Evolutionary conservation across 2,888 invertebrate genomes (phyloP).

Genomic region (Drosophila maculinotata): DNA sequence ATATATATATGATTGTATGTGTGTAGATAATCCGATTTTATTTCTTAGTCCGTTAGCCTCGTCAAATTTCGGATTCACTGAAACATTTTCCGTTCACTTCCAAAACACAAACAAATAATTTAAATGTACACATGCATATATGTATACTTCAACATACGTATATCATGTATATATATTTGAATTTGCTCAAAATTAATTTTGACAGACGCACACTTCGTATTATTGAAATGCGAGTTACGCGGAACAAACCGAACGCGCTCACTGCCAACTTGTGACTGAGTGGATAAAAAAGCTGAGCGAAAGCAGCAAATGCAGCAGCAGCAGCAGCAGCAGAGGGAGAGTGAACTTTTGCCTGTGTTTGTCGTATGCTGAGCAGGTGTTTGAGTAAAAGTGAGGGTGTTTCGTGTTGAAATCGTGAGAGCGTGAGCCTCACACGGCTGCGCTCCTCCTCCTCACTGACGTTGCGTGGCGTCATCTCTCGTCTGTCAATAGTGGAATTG

Average conservation of each 20-base stretch:
- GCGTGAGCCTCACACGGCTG: constrained; percentile 39
- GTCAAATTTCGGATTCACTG: constrained; percentile 6
- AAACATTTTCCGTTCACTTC: constrained; percentile 1
- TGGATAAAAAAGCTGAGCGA: constrained; percentile 39
- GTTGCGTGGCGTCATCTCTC: constrained; percentile 20
- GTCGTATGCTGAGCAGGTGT: constrained; percentile 34
- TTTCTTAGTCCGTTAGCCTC: not conserved
- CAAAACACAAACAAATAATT: constrained; percentile 1
- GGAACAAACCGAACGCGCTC: constrained; percentile 42
- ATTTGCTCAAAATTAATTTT: constrained; percentile 23
- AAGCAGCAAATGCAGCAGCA: constrained; percentile 11
- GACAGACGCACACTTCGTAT: constrained; percentile 13
- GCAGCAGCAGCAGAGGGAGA: not conserved
- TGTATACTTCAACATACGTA: constrained; percentile 1
- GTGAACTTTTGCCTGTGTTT: constrained; percentile 36
- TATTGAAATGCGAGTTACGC: constrained; percentile 6
- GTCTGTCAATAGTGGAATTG: constrained; percentile 24
- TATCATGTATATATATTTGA: constrained; percentile 6
- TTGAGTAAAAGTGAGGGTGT: constrained; percentile 4
- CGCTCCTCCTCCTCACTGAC: constrained; percentile 24
- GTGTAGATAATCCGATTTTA: not conserved
- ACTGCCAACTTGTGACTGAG: constrained; percentile 50
- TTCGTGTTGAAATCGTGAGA: not conserved
- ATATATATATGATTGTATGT: not conserved
- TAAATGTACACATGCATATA: constrained; percentile 1